Evolutionary conservation across 2,797 vertebrate genomes (phyloP).

Genomic region (Onychomys leucogaster): DNA sequence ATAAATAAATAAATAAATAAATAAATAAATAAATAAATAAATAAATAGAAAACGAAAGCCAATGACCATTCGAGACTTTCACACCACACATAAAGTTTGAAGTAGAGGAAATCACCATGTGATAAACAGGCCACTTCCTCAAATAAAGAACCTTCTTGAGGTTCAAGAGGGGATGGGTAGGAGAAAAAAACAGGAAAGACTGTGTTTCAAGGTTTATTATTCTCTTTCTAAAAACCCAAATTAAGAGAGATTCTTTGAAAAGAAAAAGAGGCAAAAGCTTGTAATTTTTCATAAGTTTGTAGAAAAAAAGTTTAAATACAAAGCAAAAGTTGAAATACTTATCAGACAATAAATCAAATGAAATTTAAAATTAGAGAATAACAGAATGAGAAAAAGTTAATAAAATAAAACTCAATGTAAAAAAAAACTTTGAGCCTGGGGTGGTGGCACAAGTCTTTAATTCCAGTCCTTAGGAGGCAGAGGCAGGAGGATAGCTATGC

Average conservation of each 20-base stretch:
- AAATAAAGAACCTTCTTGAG: background rate
- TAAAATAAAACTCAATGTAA: background rate
- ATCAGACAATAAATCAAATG: background rate
- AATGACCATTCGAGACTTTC: background rate
- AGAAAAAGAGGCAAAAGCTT: background rate
- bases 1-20: too few species aligned
- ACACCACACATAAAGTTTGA: background rate
- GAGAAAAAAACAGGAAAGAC: background rate
- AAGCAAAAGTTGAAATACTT: background rate
- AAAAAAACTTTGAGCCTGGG: background rate
- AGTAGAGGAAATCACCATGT: background rate
- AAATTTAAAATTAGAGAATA: slow-evolving; percentile 10
- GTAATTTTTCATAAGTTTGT: background rate
- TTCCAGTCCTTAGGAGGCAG: background rate
- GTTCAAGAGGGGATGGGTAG: background rate
- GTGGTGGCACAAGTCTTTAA: background rate
- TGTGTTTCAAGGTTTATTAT: background rate
- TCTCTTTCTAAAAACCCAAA: background rate
- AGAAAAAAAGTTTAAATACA: background rate
- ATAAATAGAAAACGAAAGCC: background rate
- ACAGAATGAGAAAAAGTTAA: background rate
- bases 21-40: too few species aligned
- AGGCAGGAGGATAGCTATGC: background rate
- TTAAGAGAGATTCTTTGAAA: background rate
- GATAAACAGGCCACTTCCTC: background rate